Percentiles rank a stretch among this genome's conserved stretches.
Conservation (phyloP, 2,113 vertebrate genomes). For the Rostratula benghalensis region DNA sequence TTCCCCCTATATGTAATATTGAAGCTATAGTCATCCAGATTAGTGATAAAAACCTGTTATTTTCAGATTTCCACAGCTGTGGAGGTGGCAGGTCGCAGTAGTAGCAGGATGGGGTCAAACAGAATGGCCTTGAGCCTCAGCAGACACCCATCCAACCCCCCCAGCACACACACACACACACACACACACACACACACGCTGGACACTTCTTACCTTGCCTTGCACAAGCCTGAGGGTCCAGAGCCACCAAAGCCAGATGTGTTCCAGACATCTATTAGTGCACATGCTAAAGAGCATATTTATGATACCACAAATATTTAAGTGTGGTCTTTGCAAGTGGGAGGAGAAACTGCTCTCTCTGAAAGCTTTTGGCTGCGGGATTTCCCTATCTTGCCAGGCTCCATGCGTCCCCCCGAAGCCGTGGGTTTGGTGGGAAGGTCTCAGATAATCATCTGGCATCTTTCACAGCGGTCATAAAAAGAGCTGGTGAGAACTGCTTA, state of each 20-base stretch:
- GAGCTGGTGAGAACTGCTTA: not conserved
- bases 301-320: slow-evolving; percentile 51
- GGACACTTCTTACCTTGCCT: not conserved
- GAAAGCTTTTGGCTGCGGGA: slow-evolving; percentile 19
- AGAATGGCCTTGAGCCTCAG: not conserved
- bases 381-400: slow-evolving; percentile 24
- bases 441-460: slow-evolving; percentile 29
- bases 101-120: not conserved
- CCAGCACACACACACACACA: not conserved
- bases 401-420: not conserved
- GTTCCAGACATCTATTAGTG: slow-evolving; percentile 14
- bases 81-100: not conserved
- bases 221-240: not conserved
- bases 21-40: not conserved
- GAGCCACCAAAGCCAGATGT: not conserved
- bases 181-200: not conserved
- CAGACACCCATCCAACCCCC: not conserved
- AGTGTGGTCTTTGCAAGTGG: slow-evolving; percentile 18
- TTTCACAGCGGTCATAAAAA: not conserved
- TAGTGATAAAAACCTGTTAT: not conserved
- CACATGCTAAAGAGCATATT: slow-evolving; percentile 11
- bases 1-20: not conserved
- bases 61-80: not conserved
- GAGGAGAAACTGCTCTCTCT: slow-evolving; percentile 47
- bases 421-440: slow-evolving; percentile 6